These are phyloP conservation scores for Geodia barretti DNA, from an alignment of 37 sponge, comb jelly and placozoan genomes.

Conservation along the genomic window DNA sequence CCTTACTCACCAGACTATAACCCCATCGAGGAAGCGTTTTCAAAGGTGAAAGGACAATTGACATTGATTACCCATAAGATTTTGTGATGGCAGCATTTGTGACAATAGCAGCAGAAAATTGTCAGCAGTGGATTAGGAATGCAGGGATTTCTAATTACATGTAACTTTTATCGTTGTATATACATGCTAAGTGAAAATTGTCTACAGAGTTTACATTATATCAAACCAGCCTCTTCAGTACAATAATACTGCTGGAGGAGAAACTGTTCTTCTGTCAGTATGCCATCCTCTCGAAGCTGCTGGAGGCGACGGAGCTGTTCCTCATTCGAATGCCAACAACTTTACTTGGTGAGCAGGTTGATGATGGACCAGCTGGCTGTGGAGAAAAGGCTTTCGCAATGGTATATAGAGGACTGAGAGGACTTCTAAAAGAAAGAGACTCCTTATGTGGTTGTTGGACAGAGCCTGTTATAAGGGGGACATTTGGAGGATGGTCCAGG, in stretches of 20 bases:
- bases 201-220: not conserved
- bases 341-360: conserved; percentile 4
- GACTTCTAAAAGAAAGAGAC: not conserved
- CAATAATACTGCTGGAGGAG: not conserved
- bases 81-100: conserved; percentile 20
- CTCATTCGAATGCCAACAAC: conserved; percentile 13
- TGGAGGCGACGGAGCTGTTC: conserved; percentile 22
- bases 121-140: conserved; percentile 26
- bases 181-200: not conserved
- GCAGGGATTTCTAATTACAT: not conserved
- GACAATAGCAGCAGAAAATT: conserved; percentile 19
- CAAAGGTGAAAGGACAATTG: conserved; percentile 17
- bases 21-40: conserved; percentile 20
- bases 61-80: conserved; percentile 7
- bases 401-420: conserved; percentile 7
- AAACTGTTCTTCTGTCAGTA: conserved; percentile 21
- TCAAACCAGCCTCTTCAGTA: not conserved
- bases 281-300: conserved; percentile 11
- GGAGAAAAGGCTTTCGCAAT: conserved; percentile 20
- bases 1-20: not conserved
- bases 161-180: not conserved
- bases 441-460: conserved; percentile 8
- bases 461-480: conserved; percentile 20
- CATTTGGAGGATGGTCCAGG: conserved; percentile 19
- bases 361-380: not conserved